Conservation (phyloP, 2,888 invertebrate species). For the Drosophila longiperda region DNA sequence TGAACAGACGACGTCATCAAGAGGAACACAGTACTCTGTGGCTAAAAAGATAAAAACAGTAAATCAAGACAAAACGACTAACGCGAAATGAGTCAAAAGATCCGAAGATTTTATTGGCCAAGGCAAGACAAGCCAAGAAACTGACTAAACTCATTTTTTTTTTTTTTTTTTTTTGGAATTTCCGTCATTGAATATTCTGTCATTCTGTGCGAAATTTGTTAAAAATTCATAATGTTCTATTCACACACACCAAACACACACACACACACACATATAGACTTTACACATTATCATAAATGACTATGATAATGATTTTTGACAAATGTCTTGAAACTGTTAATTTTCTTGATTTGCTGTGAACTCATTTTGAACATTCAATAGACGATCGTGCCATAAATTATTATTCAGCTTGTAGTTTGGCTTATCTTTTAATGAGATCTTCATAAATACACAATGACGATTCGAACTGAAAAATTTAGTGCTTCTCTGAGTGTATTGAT, state of each 20-base stretch:
- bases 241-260: not conserved
- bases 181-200: constrained; percentile 55
- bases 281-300: not conserved
- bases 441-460: constrained; percentile 12
- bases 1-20: constrained; percentile 48
- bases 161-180: constrained; percentile 22
- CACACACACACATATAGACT: not conserved
- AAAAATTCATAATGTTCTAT: constrained; percentile 16
- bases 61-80: constrained; percentile 16
- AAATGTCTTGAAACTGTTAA: constrained; percentile 17
- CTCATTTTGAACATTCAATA: constrained; percentile 21
- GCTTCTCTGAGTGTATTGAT: constrained; percentile 12
- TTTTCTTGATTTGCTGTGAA: constrained; percentile 8
- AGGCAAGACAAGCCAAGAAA: constrained; percentile 28
- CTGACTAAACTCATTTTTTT: constrained; percentile 31
- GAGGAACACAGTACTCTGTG: constrained; percentile 21
- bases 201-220: constrained; percentile 36
- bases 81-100: constrained; percentile 52
- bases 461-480: constrained; percentile 11
- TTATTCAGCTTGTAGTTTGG: constrained; percentile 38
- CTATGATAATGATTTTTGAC: constrained; percentile 12
- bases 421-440: constrained; percentile 60
- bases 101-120: constrained; percentile 48
- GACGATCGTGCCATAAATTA: constrained; percentile 45
- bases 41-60: constrained; percentile 9